A percentile compares a stretch with the other conserved stretches of the same genome.
phyloP scores from a whole-genome alignment of 2,888 invertebrate genomes.

The Hyalella azteca region DNA sequence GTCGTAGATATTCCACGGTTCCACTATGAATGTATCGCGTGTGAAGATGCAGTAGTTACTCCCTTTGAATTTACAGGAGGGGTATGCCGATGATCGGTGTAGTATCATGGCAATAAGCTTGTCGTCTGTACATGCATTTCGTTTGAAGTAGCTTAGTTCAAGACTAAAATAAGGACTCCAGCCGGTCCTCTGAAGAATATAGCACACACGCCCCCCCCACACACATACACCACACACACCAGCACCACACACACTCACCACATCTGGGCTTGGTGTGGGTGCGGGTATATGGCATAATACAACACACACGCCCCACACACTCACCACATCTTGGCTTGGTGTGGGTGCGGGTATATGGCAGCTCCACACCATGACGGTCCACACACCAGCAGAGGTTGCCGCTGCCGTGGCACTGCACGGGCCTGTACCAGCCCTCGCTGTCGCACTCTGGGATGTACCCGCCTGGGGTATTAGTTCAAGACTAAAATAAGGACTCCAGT shows the following conservation, averaged over 20 bases:
- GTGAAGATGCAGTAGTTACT: too few species aligned
- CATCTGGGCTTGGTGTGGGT: slow-evolving; percentile 81
- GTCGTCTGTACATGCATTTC: too few species aligned
- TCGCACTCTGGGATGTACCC: slow-evolving; percentile 84
- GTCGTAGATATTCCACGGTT: too few species aligned
- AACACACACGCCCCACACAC: slow-evolving; percentile 60
- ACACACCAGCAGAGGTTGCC: slow-evolving; percentile 91
- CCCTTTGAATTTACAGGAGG: too few species aligned
- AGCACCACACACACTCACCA: slow-evolving; percentile 68
- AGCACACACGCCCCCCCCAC: background rate
- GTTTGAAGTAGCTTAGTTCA: too few species aligned
- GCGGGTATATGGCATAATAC: slow-evolving; percentile 73
- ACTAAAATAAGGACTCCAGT: too few species aligned
- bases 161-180: background rate
- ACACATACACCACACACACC: background rate
- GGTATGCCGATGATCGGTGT: too few species aligned
- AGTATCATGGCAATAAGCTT: too few species aligned
- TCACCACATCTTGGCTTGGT: slow-evolving; percentile 81
- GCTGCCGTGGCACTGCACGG: slow-evolving; percentile 85
- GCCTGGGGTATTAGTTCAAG: slow-evolving; percentile 72
- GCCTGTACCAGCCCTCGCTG: slow-evolving; percentile 82
- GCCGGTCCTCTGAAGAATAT: background rate
- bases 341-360: slow-evolving; percentile 80
- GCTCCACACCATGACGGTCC: slow-evolving; percentile 87
- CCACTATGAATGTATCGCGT: too few species aligned